These are phyloP conservation scores for Drosophila rellima DNA, from an alignment of 2,888 invertebrate species.

Conservation along the genomic window DNA sequence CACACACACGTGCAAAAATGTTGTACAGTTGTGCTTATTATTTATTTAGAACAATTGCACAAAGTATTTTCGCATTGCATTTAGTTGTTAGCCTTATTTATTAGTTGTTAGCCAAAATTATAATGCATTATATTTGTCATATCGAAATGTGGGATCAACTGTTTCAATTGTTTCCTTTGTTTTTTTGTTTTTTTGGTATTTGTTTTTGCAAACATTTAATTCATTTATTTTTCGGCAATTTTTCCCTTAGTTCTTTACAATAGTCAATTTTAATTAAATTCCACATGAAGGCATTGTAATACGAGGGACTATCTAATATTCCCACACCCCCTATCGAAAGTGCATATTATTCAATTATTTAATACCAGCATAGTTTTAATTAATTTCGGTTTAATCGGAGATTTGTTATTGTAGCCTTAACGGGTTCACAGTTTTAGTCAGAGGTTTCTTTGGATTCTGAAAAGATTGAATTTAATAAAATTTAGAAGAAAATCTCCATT, in stretches of 20 bases:
- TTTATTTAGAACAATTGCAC: conserved; percentile 73
- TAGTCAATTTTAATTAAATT: conserved; percentile 73
- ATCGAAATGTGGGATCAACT: conserved; percentile 68
- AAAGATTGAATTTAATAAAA: too few species aligned
- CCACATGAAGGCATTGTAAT: conserved; percentile 9
- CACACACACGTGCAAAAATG: conserved; percentile 24
- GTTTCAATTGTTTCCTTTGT: conserved; percentile 41
- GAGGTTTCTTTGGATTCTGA: not conserved
- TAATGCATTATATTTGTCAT: conserved; percentile 55
- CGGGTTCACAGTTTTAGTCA: not conserved
- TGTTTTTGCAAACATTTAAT: conserved; percentile 42
- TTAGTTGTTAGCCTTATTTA: conserved; percentile 63
- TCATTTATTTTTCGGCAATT: conserved; percentile 52
- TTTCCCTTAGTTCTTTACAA: conserved; percentile 49
- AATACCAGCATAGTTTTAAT: conserved; percentile 50
- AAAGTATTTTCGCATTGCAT: conserved; percentile 53
- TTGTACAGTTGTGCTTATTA: conserved; percentile 72
- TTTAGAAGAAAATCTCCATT: too few species aligned
- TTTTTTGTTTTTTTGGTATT: conserved; percentile 28
- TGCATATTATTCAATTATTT: conserved; percentile 41
- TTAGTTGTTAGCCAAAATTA: conserved; percentile 52
- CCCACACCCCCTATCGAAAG: not conserved
- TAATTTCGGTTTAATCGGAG: conserved; percentile 27
- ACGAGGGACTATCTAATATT: conserved; percentile 8
- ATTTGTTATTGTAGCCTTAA: not conserved